Base-by-base conservation (phyloP, 2,797 vertebrate genomes). In the Sylvilagus floridanus region DNA sequence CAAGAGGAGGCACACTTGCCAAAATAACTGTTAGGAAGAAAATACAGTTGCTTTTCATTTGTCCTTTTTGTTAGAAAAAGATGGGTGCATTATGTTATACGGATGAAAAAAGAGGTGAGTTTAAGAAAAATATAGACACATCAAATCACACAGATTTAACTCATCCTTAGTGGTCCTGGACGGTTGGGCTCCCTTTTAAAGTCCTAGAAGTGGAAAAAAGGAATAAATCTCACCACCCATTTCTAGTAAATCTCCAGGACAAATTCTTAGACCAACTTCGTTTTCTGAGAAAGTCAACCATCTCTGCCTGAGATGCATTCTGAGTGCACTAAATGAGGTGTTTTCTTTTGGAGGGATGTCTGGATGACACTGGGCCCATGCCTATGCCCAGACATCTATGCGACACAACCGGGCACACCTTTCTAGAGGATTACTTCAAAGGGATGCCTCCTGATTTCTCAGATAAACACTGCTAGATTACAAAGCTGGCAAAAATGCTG, bases 151-250 rank as follows among this genome's bases (percentile, higher is more conserved):
- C 4, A 26, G 22, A 87, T 68, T 66, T 66, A n/a, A 54, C 28
- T 52, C 22, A n/a, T 65, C 69, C 60, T 42, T 42, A 28, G 42
- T 65, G 68, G 13, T 17, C 1, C 21, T 52, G 32, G 3, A 4
- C 7, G 5, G 11, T n/a, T 22, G 3, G 14, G 1, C 2, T 75
- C 19, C 30, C 1, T 60, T 37, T 63, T 10, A 14, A 5, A 13
- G 83, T 75, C 47, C 47, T n/a, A 88, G 76, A 90, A 35, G 76
- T 9, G 11, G 47, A 54, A 32, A n/a, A 24, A 47, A 90, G 35
- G 30, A 75, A 24, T 0, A 62, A 78, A 69, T 50, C 8, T 62
- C 22, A 16, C 42, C 42, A 47, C 22, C 8, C 1, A 17, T 47
- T 60, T 65, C 69, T 19, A 47, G 76, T 22, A 35, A 84, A 81